A percentile compares a stretch with the other conserved stretches of the same genome.
Evolutionary conservation across 37 sponge, comb jelly and placozoan genomes (phyloP).

Genomic region (Tethya wilhelma): DNA sequence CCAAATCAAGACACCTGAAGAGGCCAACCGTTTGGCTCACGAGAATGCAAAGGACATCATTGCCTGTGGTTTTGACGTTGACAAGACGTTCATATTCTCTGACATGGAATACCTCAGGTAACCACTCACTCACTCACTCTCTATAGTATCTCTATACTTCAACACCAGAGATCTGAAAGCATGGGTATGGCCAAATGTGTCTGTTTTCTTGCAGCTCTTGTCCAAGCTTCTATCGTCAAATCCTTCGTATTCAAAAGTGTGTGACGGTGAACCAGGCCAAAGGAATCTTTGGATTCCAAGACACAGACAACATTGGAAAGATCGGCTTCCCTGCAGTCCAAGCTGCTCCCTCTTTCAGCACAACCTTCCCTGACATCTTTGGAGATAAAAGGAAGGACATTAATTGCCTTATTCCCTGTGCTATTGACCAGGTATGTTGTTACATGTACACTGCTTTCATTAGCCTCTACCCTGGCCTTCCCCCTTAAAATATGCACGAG

Average conservation of each 20-base stretch:
- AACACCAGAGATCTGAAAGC: neutral
- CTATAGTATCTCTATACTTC: neutral
- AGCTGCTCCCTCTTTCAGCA: constrained; percentile 95
- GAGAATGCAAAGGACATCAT: constrained; percentile 99
- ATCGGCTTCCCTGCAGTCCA: constrained; percentile 97
- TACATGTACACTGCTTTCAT: too few species aligned
- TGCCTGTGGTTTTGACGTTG: constrained; percentile 94
- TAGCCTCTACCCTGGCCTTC: too few species aligned
- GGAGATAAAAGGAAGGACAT: constrained; percentile 86
- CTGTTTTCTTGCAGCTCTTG: constrained; percentile 11
- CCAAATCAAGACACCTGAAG: constrained; percentile 63
- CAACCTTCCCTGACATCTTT: constrained; percentile 95
- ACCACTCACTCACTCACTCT: constrained; percentile 22
- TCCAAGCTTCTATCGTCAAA: constrained; percentile 78
- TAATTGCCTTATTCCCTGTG: constrained; percentile 96
- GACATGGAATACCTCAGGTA: constrained; percentile 95
- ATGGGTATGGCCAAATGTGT: neutral
- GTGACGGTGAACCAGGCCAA: constrained; percentile 97
- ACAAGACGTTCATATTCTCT: constrained; percentile 99
- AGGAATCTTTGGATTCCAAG: constrained; percentile 95
- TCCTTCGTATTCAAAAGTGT: constrained; percentile 92
- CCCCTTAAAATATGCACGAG: too few species aligned
- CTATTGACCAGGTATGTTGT: constrained; percentile 99
- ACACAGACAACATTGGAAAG: constrained; percentile 95
- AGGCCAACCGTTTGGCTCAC: constrained; percentile 86